These are phyloP conservation scores for Struthio camelus DNA, from an alignment of 2,113 vertebrate species.

Conservation along the genomic window DNA sequence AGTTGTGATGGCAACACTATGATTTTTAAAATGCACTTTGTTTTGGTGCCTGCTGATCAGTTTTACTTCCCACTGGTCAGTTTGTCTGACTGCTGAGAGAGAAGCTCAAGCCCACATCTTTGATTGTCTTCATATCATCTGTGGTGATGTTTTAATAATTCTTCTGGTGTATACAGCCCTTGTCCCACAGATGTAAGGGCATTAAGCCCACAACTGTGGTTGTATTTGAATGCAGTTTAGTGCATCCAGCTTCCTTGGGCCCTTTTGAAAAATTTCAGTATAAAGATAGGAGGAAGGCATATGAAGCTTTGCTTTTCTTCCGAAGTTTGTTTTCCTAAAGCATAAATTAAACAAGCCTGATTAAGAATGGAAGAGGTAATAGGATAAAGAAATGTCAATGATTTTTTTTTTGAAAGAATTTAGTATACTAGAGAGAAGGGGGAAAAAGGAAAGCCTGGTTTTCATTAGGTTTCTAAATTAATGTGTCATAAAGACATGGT, in stretches of 20 bases:
- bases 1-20: background rate
- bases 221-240: background rate
- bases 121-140: background rate
- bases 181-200: background rate
- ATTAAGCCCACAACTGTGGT: background rate
- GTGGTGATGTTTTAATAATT: background rate
- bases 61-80: background rate
- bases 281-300: background rate
- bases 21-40: background rate
- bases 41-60: too few relatives aligned
- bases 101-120: background rate
- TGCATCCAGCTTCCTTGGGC: background rate
- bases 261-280: background rate
- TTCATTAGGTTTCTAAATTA: background rate
- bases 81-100: background rate
- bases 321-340: background rate
- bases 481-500: background rate
- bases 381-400: background rate
- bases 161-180: background rate
- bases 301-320: background rate
- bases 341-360: background rate
- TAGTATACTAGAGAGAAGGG: background rate
- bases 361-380: too few relatives aligned
- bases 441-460: background rate
- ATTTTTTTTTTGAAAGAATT: background rate